A percentile compares a stretch with the other conserved stretches of the same genome.
These are phyloP conservation scores for Erinaceus europaeus DNA, from an alignment of 2,113 vertebrate genomes.

Conservation along the genomic window DNA sequence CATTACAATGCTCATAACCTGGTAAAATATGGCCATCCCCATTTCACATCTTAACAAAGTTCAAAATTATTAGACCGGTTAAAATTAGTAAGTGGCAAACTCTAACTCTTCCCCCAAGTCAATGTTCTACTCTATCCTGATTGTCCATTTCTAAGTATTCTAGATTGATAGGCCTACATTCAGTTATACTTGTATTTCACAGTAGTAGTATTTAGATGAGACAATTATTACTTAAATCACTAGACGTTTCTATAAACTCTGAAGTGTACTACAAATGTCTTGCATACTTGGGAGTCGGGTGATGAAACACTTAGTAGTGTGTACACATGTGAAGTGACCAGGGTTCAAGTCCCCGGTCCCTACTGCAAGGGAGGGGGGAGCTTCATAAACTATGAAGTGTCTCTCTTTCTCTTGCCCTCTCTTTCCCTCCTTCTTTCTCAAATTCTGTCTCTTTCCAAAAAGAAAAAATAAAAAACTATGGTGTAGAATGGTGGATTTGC, in stretches of 20 bases:
- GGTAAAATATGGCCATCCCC: background rate
- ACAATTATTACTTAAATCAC: background rate
- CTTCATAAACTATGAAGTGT: too few relatives aligned
- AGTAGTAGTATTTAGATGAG: background rate
- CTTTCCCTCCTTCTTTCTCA: too few relatives aligned
- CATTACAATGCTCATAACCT: background rate
- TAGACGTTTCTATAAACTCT: too few relatives aligned
- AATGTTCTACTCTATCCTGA: background rate
- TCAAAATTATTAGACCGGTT: background rate
- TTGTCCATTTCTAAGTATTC: background rate
- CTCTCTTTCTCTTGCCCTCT: too few relatives aligned
- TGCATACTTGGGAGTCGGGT: too few relatives aligned
- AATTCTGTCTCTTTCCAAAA: too few relatives aligned
- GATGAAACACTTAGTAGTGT: too few relatives aligned
- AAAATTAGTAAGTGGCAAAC: background rate
- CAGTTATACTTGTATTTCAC: background rate
- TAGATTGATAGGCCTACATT: background rate
- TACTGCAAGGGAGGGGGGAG: too few relatives aligned
- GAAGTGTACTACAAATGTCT: background rate
- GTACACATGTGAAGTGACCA: too few relatives aligned
- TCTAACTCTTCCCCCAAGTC: background rate
- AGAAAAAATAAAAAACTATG: too few relatives aligned
- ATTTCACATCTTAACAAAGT: background rate
- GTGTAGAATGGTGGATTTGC: too few relatives aligned
- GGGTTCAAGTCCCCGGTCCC: too few relatives aligned